These are phyloP conservation scores for Poecilia velifera DNA, from an alignment of 2,797 vertebrate species.

Conservation along the genomic window DNA sequence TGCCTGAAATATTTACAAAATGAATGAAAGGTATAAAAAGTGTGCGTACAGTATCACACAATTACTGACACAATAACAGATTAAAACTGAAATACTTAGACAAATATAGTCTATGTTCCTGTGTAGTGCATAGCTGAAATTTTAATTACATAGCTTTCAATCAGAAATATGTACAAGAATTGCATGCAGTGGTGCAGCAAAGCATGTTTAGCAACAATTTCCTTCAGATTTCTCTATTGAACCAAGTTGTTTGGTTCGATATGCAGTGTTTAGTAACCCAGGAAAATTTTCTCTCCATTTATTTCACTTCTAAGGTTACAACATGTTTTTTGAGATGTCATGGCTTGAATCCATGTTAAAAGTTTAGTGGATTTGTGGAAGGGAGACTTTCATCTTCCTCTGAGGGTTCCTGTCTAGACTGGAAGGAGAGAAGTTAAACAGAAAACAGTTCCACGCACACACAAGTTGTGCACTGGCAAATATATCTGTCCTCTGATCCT, in stretches of 20 bases:
- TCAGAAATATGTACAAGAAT: background rate
- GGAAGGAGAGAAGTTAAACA: constrained; percentile 9
- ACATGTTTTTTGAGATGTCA: constrained; percentile 16
- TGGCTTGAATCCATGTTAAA: constrained; percentile 52
- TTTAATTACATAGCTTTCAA: background rate
- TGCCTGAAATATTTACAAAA: background rate
- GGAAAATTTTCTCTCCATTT: too few relatives aligned
- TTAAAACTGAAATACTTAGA: background rate
- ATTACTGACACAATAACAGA: background rate
- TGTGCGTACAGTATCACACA: background rate
- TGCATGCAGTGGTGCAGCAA: background rate
- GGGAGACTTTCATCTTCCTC: constrained; percentile 57
- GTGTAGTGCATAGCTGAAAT: background rate
- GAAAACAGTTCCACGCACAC: background rate
- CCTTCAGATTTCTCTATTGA: background rate
- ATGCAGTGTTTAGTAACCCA: background rate
- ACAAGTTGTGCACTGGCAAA: background rate
- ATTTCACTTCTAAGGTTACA: constrained; percentile 34
- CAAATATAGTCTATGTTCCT: background rate
- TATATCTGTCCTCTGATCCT: background rate
- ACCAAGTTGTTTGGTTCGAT: background rate
- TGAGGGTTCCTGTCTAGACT: constrained; percentile 16
- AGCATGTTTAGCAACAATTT: too few relatives aligned
- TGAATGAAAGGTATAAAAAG: background rate
- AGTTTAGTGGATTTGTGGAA: constrained; percentile 57